Evolutionary conservation across 23 tunicate genomes (phyloP), one percentile per base, ranked within the genome.

Genomic region (Phallusia fumigata): DNA sequence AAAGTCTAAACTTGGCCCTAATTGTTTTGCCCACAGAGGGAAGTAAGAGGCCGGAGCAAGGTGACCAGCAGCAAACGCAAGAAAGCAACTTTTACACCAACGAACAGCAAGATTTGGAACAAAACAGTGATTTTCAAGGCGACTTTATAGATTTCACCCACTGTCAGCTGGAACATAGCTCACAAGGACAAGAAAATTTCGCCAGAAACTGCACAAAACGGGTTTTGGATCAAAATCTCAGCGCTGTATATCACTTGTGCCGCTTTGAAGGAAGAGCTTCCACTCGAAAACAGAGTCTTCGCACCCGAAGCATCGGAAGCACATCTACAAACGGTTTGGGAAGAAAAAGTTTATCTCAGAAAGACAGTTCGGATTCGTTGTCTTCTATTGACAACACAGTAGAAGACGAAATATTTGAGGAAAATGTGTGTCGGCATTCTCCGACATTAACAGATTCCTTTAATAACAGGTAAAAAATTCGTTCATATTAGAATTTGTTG

Each of bases 191-290:
- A 1, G 65, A 77, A 65, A 65, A 65, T 0, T 85, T 85, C 78
- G 47, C 15, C 75, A 30, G 31, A 3, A 76, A 76, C 31, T 84
- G 87, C 81, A 76, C 80, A 1, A 33, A 49, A 58, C 26, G 28
- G 28, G 26, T 24, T 22, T 22, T 24, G 28, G 28, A 21, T 2
- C 28, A 58, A 21, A 11, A 58, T 6, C 69, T 58, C 8, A 33
- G 30, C 1, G 88, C 76, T 0, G 28, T 1, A 19, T 78, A 77
- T 36, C 88, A 85, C 36, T 40, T 85, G 44, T 85, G 88, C 28
- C 30, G 88, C 31, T 76, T 79, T 22, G 83, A 78, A 79, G 53
- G 21, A 10, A 81, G 65, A 45, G 36, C 36, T 21, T 85, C 88
- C 13, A 16, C 51, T 5, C 64, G 88, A 40, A 85, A 85, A 35